Conservation (phyloP, 2,888 invertebrate species). For the Drosophila eohydei region DNA sequence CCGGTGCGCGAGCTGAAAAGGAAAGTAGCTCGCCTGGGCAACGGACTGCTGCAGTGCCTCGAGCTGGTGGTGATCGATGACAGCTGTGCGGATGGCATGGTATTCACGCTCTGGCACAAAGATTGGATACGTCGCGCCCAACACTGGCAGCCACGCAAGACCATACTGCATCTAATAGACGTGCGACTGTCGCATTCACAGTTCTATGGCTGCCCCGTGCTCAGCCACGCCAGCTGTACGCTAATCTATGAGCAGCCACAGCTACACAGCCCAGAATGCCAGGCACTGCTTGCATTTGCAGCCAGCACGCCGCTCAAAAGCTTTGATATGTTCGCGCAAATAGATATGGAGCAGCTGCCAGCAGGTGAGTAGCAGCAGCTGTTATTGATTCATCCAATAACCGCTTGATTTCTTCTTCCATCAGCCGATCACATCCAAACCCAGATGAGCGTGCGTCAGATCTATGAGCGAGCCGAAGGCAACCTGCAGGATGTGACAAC, state of each 20-base stretch:
- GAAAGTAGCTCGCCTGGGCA: slow-evolving; percentile 65
- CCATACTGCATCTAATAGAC: slow-evolving; percentile 90
- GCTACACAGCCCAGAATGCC: slow-evolving; percentile 86
- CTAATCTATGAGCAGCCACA: slow-evolving; percentile 91
- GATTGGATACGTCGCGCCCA: slow-evolving; percentile 88
- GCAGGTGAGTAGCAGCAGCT: slow-evolving; percentile 81
- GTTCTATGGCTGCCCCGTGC: slow-evolving; percentile 86
- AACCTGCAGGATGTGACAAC: slow-evolving; percentile 82
- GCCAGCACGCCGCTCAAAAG: slow-evolving; percentile 37
- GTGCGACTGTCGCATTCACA: slow-evolving; percentile 87
- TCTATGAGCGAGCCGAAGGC: slow-evolving; percentile 85
- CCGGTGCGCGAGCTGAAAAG: slow-evolving; percentile 87
- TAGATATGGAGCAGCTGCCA: slow-evolving; percentile 75
- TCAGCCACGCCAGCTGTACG: slow-evolving; percentile 86
- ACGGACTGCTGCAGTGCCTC: slow-evolving; percentile 85
- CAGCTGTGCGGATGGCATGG: slow-evolving; percentile 87
- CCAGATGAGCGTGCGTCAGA: slow-evolving; percentile 87
- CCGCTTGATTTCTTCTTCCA: neutral
- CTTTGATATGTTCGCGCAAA: slow-evolving; percentile 58
- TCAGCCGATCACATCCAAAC: slow-evolving; percentile 79
- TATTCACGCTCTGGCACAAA: slow-evolving; percentile 88
- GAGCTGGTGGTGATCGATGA: slow-evolving; percentile 89
- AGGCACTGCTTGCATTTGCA: slow-evolving; percentile 83
- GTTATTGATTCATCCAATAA: neutral
- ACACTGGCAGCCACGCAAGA: slow-evolving; percentile 89